These are phyloP conservation scores for Venustaconcha ellipsiformis DNA, from an alignment of 1,140 invertebrate species.

Conservation along the genomic window DNA sequence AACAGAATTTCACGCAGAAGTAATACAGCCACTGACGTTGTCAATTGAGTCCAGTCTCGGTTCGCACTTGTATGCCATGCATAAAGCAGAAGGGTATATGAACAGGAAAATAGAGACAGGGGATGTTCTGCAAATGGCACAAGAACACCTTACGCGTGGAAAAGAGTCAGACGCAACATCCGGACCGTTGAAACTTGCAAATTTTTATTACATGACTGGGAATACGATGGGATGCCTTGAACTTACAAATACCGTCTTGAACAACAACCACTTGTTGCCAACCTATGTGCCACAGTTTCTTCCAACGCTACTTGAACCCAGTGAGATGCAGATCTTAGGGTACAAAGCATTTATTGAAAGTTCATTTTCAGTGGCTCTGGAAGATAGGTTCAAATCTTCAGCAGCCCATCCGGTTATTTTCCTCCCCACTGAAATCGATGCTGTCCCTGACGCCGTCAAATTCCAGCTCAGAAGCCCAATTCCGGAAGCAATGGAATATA, in stretches of 20 bases:
- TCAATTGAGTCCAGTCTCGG: slow-evolving; percentile 9
- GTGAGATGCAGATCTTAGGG: neutral
- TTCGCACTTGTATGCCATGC: neutral
- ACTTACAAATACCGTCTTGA: neutral
- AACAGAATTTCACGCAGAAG: neutral
- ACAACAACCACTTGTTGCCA: neutral
- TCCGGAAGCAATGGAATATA: slow-evolving; percentile 6
- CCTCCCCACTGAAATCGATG: neutral
- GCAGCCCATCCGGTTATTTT: slow-evolving; percentile 2
- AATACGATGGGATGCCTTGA: neutral
- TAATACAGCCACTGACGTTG: neutral
- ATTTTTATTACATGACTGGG: slow-evolving; percentile 2
- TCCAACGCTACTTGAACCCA: slow-evolving; percentile 1
- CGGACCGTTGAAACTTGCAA: slow-evolving; percentile 6
- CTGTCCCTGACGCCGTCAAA: neutral
- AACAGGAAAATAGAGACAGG: too few relatives aligned
- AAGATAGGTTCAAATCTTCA: neutral
- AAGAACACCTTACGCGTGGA: neutral
- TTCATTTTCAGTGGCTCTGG: neutral
- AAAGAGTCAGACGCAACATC: slow-evolving; percentile 6
- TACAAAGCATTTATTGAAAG: neutral
- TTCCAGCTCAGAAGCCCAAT: slow-evolving; percentile 2
- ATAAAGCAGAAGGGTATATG: neutral
- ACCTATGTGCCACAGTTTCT: slow-evolving; percentile 6
- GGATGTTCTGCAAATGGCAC: neutral